Evolutionary conservation across 1,140 invertebrate genomes (phyloP), one percentile per base, ranked within the genome.

Genomic region (Bombyx mori): DNA sequence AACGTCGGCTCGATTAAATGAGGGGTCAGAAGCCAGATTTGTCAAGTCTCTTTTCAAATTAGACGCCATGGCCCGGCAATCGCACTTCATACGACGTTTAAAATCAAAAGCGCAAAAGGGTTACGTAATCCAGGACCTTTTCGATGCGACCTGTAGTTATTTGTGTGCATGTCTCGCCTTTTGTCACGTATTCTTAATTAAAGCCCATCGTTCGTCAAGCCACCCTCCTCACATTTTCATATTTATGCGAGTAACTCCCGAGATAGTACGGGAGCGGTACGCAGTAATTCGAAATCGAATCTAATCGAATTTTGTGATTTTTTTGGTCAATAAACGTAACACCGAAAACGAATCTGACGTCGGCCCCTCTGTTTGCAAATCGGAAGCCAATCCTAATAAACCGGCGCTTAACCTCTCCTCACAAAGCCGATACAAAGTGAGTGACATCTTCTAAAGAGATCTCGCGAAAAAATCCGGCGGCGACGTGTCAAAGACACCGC

Each of bases 141-240:
- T 85, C 77, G 65, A 67, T 64, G 68, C 71, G 69, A 75, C 79
- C 81, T 81, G 75, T 82, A 35, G 26, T 35, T 35, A 75, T 84
- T 79, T 84, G 77, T 84, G 79, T 81, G 77, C 78, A 76, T 77
- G 78, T 82, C 79, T 81, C 85, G 79, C 88, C 87, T 88, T 88
- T 88, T 88, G 87, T 88, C 87, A 88, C 87, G 84, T 88, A 87
- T 86, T 88, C 87, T 88, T 88, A 88, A 88, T 88, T 88, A 88
- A 88, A 75, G 71, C 66, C 78, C 76, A 77, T 69, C 71, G 76
- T 75, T 74, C 71, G 70, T 68, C 75, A 71, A 68, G 78, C 77
- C 79, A 79, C 80, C 73, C 73, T 82, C 75, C 71, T 82, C 78
- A 79, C 74, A 82, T 82, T 82, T 79, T 80, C 77, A 78, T 82